Conservation (phyloP, 2,113 vertebrate species). For the Seriola aureovittata region DNA sequence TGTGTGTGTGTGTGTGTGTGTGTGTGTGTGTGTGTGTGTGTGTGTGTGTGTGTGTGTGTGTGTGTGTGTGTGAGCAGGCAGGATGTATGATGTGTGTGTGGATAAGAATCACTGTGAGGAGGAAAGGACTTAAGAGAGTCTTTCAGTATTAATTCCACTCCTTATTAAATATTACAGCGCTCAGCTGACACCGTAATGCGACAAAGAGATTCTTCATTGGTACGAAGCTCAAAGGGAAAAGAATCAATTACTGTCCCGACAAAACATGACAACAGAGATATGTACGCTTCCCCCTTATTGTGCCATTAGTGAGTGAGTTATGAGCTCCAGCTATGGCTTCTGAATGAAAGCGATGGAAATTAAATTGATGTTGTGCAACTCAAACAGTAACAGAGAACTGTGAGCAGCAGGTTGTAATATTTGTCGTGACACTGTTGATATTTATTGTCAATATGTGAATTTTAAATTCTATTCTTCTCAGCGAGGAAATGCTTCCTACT, state of each 20-base stretch:
- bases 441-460: neutral
- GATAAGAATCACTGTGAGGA: conserved; percentile 40
- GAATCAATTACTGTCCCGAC: conserved; percentile 47
- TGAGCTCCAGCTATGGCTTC: neutral
- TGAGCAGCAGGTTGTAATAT: neutral
- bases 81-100: neutral
- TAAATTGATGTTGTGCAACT: conserved; percentile 19
- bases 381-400: conserved; percentile 8
- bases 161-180: conserved; percentile 63
- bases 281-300: conserved; percentile 16
- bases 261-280: conserved; percentile 37
- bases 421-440: neutral
- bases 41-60: conserved; percentile 3
- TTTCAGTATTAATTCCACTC: conserved; percentile 56
- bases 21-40: conserved; percentile 5
- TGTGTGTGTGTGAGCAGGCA: neutral
- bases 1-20: neutral
- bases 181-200: conserved; percentile 56
- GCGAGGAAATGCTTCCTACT: neutral
- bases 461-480: neutral
- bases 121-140: conserved; percentile 35
- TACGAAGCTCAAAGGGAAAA: conserved; percentile 35
- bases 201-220: conserved; percentile 41
- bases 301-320: conserved; percentile 33
- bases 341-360: neutral